Conservation (phyloP, 2,797 vertebrate species). For the Esox lucius region DNA sequence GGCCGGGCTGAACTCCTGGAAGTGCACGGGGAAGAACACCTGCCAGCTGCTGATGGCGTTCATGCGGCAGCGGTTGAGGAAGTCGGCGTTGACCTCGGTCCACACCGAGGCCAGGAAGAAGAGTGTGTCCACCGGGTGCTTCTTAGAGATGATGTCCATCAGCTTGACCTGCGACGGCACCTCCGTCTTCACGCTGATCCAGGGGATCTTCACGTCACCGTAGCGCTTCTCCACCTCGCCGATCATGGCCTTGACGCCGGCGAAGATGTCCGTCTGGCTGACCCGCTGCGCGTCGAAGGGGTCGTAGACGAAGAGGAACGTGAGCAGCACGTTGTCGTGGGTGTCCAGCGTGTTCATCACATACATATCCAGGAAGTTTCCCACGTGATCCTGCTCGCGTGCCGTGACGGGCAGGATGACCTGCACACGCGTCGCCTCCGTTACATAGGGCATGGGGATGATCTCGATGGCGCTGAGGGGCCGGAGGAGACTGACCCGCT, state of each 20-base stretch:
- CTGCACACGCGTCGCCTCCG: slow-evolving; percentile 92
- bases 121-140: slow-evolving; percentile 94
- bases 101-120: slow-evolving; percentile 91
- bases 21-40: slow-evolving; percentile 95
- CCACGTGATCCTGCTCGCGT: slow-evolving; percentile 81
- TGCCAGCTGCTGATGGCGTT: slow-evolving; percentile 97
- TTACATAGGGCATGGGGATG: slow-evolving; percentile 97
- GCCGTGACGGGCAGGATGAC: slow-evolving; percentile 88
- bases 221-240: slow-evolving; percentile 91
- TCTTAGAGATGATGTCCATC: slow-evolving; percentile 98
- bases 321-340: slow-evolving; percentile 88
- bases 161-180: slow-evolving; percentile 92
- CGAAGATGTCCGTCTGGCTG: slow-evolving; percentile 87
- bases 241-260: slow-evolving; percentile 86
- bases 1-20: slow-evolving; percentile 92
- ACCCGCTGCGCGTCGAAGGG: slow-evolving; percentile 86
- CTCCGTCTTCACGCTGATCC: slow-evolving; percentile 93
- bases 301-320: slow-evolving; percentile 90
- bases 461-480: slow-evolving; percentile 92
- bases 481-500: slow-evolving; percentile 87
- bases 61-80: slow-evolving; percentile 95
- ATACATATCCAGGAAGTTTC: slow-evolving; percentile 91
- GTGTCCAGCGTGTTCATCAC: slow-evolving; percentile 89
- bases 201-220: slow-evolving; percentile 87
- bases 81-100: slow-evolving; percentile 90